Evolutionary conservation across 2,113 vertebrate genomes (phyloP).

Genomic region (Cebus imitator): DNA sequence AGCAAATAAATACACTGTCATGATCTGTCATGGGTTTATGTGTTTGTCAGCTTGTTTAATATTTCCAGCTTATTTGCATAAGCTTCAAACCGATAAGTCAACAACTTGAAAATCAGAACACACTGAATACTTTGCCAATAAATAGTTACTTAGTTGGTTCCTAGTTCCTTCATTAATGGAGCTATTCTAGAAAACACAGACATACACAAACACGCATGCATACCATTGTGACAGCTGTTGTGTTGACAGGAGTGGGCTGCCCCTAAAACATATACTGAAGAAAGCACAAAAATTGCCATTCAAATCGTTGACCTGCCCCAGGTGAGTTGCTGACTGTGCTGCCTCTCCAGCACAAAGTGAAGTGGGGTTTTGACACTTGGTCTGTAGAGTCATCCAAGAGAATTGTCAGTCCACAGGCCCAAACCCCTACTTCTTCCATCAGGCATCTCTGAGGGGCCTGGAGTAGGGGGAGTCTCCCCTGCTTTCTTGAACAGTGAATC

Average conservation of each 20-base stretch:
- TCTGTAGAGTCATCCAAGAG: neutral
- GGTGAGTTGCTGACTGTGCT: neutral
- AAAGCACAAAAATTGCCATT: neutral
- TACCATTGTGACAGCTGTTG: neutral
- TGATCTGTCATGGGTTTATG: neutral
- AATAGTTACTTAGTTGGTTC: too few species aligned
- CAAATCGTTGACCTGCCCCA: neutral
- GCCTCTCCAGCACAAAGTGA: neutral
- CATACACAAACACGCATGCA: neutral
- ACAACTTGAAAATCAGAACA: neutral
- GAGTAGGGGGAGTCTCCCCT: neutral
- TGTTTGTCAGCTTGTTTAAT: neutral
- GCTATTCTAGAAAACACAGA: neutral
- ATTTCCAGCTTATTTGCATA: neutral
- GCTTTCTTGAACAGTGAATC: neutral
- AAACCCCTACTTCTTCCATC: neutral
- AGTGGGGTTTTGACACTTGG: neutral
- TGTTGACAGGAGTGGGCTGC: neutral
- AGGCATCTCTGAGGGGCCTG: neutral
- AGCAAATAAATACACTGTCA: neutral
- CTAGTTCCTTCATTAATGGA: neutral
- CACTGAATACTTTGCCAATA: neutral
- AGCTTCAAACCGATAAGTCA: neutral
- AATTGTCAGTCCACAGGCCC: neutral
- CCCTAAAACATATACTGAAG: neutral